Evolutionary conservation across 2,797 vertebrate genomes (phyloP), one percentile per base, ranked within the genome.

Genomic region (Serranus cabrilla): DNA sequence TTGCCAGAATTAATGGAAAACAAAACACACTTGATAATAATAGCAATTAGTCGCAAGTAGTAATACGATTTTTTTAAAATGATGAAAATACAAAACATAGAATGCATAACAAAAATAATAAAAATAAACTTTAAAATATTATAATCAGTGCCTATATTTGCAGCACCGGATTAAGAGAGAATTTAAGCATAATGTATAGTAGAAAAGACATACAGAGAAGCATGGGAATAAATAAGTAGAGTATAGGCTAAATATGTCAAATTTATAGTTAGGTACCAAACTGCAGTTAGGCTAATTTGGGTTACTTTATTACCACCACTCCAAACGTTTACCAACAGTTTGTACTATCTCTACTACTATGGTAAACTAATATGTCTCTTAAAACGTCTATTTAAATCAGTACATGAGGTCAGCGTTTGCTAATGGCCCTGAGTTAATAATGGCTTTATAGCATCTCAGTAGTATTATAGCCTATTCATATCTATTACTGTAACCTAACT

Each of bases 111-210:
- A n/a, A n/a, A n/a, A n/a, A 34, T 34, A 7, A 34, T 1, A 34
- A 34, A 7, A 34, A 34, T 7, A 34, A 34, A 34, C 34, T 34
- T 34, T 9, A 34, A 34, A 34, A 34, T 8, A 34, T 34, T 9
- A 34, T 7, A 34, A 34, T 34, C 34, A 9, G 34, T 34, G 27
- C 27, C 27, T 34, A 7, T 3, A 31, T 31, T 31, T 31, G 3
- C 27, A 31, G 27, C 27, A 31, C 6, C 27, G 27, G 3, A 31
- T 31, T 31, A 31, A 31, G 27, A 31, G 27, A 6, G n/a, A n/a
- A n/a, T n/a, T n/a, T n/a, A n/a, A n/a, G n/a, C n/a, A n/a, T n/a
- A 87, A 91, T 34, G 34, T 34, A 34, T 8, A 34, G 8, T 7
- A 34, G 34, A 34, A 34, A 34, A 59, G 27, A 10, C 4, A 12